These are phyloP conservation scores for Rhaphigaster nebulosa DNA, from an alignment of 2,888 invertebrate species.

Conservation along the genomic window DNA sequence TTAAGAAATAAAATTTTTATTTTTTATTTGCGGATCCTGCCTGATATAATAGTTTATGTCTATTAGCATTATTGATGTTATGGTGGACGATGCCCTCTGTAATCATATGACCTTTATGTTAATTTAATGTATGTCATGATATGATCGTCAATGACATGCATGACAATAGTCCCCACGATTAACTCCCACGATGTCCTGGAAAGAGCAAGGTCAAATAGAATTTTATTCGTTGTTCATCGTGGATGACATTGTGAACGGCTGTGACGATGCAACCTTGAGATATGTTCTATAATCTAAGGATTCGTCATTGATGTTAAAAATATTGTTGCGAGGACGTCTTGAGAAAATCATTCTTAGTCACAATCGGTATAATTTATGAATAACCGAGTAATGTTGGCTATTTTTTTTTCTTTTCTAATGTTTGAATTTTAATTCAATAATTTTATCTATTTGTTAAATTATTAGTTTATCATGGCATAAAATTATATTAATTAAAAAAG, in stretches of 20 bases:
- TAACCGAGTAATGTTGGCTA: background rate
- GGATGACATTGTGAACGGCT: background rate
- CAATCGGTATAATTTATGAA: background rate
- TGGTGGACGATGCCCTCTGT: background rate
- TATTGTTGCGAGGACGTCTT: background rate
- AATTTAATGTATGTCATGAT: background rate
- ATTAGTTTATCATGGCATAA: too few relatives aligned
- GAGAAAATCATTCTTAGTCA: constrained; percentile 9
- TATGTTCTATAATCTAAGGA: background rate
- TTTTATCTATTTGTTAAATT: too few relatives aligned
- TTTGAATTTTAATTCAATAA: background rate
- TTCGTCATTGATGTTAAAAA: background rate
- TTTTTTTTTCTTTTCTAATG: background rate
- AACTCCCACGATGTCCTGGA: constrained; percentile 39
- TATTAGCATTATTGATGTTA: background rate
- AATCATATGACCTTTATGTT: background rate
- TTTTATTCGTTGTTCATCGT: background rate
- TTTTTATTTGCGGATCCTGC: background rate
- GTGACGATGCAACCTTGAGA: background rate
- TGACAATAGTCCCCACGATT: constrained; percentile 22
- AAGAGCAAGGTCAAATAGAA: constrained; percentile 17
- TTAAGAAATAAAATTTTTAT: background rate
- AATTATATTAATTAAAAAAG: too few relatives aligned
- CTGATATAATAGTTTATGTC: background rate
- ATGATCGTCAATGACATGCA: background rate